Base-by-base conservation (phyloP, 2,113 vertebrate species). In the Tachycineta bicolor region DNA sequence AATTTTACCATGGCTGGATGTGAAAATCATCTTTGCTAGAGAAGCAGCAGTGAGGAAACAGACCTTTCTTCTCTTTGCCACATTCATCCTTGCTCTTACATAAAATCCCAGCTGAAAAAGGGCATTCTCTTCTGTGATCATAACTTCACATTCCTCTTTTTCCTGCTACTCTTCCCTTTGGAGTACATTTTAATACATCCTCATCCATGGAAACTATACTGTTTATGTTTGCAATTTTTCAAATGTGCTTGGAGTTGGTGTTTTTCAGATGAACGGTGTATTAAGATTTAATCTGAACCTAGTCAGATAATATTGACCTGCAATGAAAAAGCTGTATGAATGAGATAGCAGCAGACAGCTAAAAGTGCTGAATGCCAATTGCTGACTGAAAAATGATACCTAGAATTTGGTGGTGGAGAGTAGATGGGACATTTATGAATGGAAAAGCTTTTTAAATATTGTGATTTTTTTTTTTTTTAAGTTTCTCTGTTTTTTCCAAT, bases 261-360 rank as follows among this genome's bases (percentile, higher is more conserved):
- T 93, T 95, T 94, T 95, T 83, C 64, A 92, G 73, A 63, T 84
- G 90, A 93, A 63, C 6, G 2, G 65, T 92, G 34, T 96, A 94
- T 96, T 93, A 89, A 96, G 94, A 93, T 93, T 95, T 96, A 94
- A 96, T 94, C 94, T 96, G 82, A 92, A 75, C 86, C 73, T 46
- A 83, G 92, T 96, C 93, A 93, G 93, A 88, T 96, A 96, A 83
- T 95, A 94, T 89, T 96, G 96, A 96, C 93, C 92, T 78, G 68
- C 64, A 90, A 71, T 92, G 94, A 95, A 95, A 95, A 96, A 95
- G 73, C 87, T 90, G 86, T 81, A 93, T 92, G 90, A 97, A 91
- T 80, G 94, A 94, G 92, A 92, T 74, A 92, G 80, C 79, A 89
- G 89, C 89, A 95, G 93, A 83, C 90, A 94, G 90, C 79, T 89